phyloP scores from a whole-genome alignment of 2,113 vertebrate species.

The Campylorhamphus procurvoides region DNA sequence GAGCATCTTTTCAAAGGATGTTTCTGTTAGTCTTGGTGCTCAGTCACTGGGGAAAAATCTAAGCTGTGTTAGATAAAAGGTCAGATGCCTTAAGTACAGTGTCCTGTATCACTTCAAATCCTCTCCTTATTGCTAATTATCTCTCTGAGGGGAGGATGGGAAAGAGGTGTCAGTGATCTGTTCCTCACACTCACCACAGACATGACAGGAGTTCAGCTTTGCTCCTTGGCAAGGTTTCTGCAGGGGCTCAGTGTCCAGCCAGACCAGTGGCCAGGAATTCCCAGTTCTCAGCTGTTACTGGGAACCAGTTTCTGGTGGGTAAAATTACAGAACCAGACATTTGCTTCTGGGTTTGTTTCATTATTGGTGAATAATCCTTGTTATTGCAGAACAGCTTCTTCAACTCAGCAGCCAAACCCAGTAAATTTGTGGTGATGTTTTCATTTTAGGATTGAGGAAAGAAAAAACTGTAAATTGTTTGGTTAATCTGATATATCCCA shows the following conservation, averaged over 20 bases:
- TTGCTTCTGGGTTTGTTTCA: neutral
- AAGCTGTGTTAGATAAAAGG: neutral
- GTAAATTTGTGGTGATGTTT: neutral
- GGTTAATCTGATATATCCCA: neutral
- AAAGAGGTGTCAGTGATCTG: neutral
- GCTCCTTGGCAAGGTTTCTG: neutral
- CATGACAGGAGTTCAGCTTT: fast-evolving
- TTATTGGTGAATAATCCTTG: neutral
- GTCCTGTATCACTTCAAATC: neutral
- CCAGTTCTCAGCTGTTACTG: neutral
- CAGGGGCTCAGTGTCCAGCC: neutral
- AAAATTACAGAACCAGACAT: neutral
- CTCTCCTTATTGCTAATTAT: neutral
- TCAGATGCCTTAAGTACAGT: neutral
- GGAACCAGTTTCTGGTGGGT: neutral
- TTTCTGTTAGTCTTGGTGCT: neutral
- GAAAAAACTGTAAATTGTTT: neutral
- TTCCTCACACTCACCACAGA: neutral
- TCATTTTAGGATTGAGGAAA: slow-evolving; percentile 14
- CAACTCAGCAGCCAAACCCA: neutral
- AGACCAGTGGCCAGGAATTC: neutral
- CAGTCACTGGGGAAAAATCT: neutral
- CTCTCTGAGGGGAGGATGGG: neutral
- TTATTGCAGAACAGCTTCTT: neutral
- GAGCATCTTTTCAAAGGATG: neutral